phyloP scores from a whole-genome alignment of 2,888 invertebrate genomes.

The Diplolepis rosae region DNA sequence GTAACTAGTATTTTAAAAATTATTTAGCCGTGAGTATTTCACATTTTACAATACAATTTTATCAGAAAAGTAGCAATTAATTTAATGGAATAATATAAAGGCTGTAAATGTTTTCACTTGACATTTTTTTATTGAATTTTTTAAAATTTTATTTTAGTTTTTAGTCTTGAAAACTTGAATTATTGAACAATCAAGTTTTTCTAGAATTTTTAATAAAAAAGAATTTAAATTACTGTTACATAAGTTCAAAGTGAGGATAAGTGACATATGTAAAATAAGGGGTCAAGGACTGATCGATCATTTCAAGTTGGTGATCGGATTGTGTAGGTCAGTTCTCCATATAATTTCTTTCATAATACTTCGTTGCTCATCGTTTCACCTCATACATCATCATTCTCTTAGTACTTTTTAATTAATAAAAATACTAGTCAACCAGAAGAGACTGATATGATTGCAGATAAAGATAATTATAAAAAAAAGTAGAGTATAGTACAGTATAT shows the following conservation, averaged over 20 bases:
- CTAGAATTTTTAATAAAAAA: no score
- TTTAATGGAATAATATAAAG: no score
- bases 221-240: no score
- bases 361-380: background rate
- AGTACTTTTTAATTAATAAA: background rate
- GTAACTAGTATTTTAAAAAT: no score
- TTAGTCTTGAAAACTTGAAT: no score
- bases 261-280: background rate
- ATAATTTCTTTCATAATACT: background rate
- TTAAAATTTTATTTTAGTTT: no score
- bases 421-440: background rate
- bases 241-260: background rate
- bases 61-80: no score
- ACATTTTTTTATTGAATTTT: no score
- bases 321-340: background rate
- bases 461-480: background rate
- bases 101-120: no score
- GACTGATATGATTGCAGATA: background rate
- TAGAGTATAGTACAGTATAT: background rate
- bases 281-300: slow-evolving; percentile 18
- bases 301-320: slow-evolving; percentile 15
- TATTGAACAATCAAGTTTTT: no score
- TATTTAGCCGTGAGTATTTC: no score
- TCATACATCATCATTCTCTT: background rate
- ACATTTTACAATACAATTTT: no score